A percentile compares a stretch with the other conserved stretches of the same genome.
Conservation (phyloP, 2,797 vertebrate species). For the Morelia viridis region DNA sequence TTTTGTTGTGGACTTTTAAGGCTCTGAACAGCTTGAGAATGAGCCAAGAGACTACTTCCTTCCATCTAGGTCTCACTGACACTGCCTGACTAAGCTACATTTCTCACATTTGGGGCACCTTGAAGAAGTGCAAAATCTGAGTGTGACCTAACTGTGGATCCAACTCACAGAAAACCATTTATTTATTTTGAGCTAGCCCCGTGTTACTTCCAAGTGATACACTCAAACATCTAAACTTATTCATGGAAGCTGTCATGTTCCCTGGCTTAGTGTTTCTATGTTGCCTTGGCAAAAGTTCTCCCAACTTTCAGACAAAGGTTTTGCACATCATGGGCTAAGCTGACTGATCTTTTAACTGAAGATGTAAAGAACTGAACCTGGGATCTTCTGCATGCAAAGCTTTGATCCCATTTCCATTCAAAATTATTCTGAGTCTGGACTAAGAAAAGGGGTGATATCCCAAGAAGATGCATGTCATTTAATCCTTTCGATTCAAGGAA, state of each 20-base stretch:
- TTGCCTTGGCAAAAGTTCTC: neutral
- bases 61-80: neutral
- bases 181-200: neutral
- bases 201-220: neutral
- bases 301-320: neutral
- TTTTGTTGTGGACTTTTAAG: neutral
- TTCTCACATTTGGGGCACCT: neutral
- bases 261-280: neutral
- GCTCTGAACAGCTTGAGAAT: neutral
- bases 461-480: constrained; percentile 34
- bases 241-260: neutral
- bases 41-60: neutral
- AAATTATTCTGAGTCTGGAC: neutral
- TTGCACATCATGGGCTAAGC: neutral
- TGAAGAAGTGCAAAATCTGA: neutral
- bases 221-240: neutral
- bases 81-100: neutral
- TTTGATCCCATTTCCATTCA: constrained; percentile 12
- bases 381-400: neutral
- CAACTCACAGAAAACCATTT: neutral
- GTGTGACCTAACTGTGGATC: neutral
- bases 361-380: neutral
- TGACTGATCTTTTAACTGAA: neutral
- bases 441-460: constrained; percentile 6
- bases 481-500: constrained; percentile 29